Evolutionary conservation across 1,140 invertebrate genomes (phyloP).

Genomic region (Carposina sasakii): DNA sequence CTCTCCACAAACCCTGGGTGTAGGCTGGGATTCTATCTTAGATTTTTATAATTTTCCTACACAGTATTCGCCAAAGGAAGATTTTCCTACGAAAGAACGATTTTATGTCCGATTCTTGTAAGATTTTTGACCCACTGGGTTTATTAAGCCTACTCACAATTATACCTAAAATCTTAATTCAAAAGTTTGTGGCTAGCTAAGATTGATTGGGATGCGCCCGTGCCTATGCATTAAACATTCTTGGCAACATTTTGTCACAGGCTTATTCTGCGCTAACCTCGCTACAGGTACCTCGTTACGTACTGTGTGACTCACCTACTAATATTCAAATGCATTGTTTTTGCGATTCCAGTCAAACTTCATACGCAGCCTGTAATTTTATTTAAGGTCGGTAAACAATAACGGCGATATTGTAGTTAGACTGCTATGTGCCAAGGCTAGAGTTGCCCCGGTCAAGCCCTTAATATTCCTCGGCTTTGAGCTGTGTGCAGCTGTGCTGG

Average conservation of each 20-base stretch:
- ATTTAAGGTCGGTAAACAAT: background rate
- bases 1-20: background rate
- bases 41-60: background rate
- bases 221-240: slow-evolving; percentile 8
- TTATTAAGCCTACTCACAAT: slow-evolving; percentile 42
- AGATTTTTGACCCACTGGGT: slow-evolving; percentile 58
- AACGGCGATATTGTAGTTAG: background rate
- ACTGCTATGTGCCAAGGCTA: slow-evolving; percentile 7
- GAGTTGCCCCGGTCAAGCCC: slow-evolving; percentile 9
- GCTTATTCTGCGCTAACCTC: background rate
- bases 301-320: background rate
- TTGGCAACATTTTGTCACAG: slow-evolving; percentile 7
- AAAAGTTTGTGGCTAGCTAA: slow-evolving; percentile 45
- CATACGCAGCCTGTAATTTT: slow-evolving; percentile 4
- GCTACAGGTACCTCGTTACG: slow-evolving; percentile 5
- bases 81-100: slow-evolving; percentile 13
- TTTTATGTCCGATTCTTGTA: slow-evolving; percentile 23
- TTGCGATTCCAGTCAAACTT: slow-evolving; percentile 4
- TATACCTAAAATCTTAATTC: slow-evolving; percentile 50
- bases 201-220: slow-evolving; percentile 53
- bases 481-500: slow-evolving; percentile 3
- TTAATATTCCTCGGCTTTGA: slow-evolving; percentile 9
- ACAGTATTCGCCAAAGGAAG: background rate
- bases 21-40: background rate
- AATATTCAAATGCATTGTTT: slow-evolving; percentile 5